phyloP scores from a whole-genome alignment of 1,140 invertebrate genomes.

The Cydia splendana region DNA sequence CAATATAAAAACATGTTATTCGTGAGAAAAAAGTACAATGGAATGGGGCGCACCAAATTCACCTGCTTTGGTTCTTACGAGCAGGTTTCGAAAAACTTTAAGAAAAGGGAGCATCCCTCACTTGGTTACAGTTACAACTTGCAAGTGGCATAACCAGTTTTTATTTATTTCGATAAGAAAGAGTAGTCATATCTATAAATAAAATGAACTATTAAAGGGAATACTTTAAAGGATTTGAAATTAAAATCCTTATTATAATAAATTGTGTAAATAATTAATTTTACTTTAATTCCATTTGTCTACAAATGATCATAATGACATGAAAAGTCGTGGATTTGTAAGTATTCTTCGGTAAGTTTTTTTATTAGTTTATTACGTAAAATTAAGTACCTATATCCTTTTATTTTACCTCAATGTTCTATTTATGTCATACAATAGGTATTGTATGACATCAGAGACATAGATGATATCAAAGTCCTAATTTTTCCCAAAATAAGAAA shows the following conservation, averaged over 20 bases:
- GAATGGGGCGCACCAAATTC: neutral
- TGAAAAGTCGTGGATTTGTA: too few species aligned
- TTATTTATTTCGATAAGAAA: neutral
- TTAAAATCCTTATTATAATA: neutral
- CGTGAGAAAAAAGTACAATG: constrained; percentile 23
- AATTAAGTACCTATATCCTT: too few species aligned
- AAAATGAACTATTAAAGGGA: neutral
- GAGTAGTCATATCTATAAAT: neutral
- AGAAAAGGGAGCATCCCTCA: neutral
- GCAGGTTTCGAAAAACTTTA: neutral
- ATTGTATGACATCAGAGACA: too few species aligned
- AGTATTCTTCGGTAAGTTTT: too few species aligned
- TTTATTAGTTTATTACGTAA: too few species aligned
- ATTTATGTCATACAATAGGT: too few species aligned
- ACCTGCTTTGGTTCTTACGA: constrained; percentile 4
- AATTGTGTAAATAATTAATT: neutral
- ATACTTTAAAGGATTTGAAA: neutral
- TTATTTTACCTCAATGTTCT: too few species aligned
- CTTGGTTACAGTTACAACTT: neutral
- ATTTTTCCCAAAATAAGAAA: too few species aligned
- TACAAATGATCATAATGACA: too few species aligned
- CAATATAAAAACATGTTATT: constrained; percentile 10
- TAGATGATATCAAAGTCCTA: too few species aligned
- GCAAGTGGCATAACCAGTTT: constrained; percentile 5
- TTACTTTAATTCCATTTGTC: too few species aligned